Conservation (phyloP, 2,113 vertebrate species). For the Silurus asotus region DNA sequence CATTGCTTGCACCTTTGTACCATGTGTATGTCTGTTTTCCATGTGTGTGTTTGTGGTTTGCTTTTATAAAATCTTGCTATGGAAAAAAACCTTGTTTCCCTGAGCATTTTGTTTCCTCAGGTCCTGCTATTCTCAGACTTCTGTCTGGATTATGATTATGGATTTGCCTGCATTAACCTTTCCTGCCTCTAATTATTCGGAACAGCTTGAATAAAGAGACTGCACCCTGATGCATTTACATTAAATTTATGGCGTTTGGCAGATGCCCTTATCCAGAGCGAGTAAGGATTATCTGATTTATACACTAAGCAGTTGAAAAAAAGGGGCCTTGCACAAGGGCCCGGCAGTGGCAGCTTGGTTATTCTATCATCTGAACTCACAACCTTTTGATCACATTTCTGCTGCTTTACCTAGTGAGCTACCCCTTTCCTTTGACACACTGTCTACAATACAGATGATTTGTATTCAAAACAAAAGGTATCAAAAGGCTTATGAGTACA, state of each 20-base stretch:
- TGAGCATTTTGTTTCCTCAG: background rate
- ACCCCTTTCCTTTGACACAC: too few species aligned
- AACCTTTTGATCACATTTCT: too few species aligned
- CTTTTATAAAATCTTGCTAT: background rate
- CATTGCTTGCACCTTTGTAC: background rate
- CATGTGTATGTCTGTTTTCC: background rate
- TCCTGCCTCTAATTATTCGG: background rate
- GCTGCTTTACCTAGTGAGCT: too few species aligned
- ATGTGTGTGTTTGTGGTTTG: background rate
- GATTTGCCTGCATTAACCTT: constrained; percentile 11
- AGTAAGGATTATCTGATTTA: too few species aligned
- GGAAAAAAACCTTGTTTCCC: background rate
- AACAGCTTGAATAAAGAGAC: background rate
- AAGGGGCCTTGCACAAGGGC: too few species aligned
- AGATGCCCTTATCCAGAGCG: too few species aligned
- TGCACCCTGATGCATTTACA: background rate
- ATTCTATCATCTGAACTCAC: too few species aligned
- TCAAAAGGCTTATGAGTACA: background rate
- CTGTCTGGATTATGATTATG: constrained; percentile 5
- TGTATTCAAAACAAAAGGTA: background rate
- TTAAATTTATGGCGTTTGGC: too few species aligned
- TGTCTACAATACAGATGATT: background rate
- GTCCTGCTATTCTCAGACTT: background rate
- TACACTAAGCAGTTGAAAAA: too few species aligned
- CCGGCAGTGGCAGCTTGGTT: too few species aligned